phyloP scores from a whole-genome alignment of 2,797 vertebrate genomes.

The Taeniopygia guttata region DNA sequence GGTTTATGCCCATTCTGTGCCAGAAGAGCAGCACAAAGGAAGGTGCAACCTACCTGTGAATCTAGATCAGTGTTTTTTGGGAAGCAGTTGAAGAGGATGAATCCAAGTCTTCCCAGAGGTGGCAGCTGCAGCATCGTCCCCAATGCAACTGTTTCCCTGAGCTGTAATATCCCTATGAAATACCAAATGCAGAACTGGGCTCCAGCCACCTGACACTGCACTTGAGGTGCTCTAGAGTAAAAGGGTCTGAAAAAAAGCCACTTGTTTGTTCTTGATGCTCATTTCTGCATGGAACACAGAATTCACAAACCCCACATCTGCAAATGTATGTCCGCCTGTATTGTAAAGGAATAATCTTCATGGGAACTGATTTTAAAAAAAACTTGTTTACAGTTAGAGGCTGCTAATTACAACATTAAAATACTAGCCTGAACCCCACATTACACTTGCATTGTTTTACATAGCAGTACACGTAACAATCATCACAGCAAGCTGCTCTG shows the following conservation, averaged over 20 bases:
- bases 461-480: slow-evolving; percentile 47
- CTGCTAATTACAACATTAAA: slow-evolving; percentile 63
- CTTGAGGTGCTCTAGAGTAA: not conserved
- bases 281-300: not conserved
- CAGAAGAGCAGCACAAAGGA: not conserved
- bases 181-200: not conserved
- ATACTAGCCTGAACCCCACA: slow-evolving; percentile 26
- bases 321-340: not conserved
- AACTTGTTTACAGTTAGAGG: slow-evolving; percentile 54
- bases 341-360: slow-evolving; percentile 6
- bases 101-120: slow-evolving; percentile 18
- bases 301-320: not conserved
- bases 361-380: not conserved
- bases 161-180: not conserved
- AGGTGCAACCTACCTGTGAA: not conserved
- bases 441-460: slow-evolving; percentile 52
- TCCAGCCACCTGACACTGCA: not conserved
- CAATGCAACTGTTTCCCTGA: not conserved
- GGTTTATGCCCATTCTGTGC: not conserved
- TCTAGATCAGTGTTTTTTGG: not conserved
- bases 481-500: slow-evolving; percentile 45
- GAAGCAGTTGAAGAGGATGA: not conserved
- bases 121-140: not conserved
- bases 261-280: not conserved
- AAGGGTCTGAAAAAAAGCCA: not conserved